Evolutionary conservation across 2,888 invertebrate species (phyloP).

Genomic region (Tetragnatha montana): DNA sequence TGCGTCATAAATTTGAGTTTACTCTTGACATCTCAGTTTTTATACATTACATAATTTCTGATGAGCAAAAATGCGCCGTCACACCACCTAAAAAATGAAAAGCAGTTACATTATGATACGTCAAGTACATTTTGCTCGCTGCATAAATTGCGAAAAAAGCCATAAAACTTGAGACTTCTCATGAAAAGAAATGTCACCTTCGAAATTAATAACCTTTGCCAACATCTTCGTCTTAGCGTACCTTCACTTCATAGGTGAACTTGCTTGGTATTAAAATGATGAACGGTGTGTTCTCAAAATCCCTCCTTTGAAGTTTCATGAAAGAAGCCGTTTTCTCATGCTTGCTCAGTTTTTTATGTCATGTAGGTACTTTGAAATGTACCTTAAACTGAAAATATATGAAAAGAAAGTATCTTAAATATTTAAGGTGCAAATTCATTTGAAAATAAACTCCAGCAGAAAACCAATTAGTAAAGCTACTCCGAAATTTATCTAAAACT

Average conservation of each 20-base stretch:
- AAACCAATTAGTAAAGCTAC: too few relatives aligned
- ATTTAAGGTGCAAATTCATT: too few relatives aligned
- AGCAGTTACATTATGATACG: constrained; percentile 31
- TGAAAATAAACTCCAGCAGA: too few relatives aligned
- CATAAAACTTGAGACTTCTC: constrained; percentile 52
- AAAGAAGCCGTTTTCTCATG: background rate
- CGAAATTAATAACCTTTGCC: constrained; percentile 44
- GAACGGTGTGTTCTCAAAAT: constrained; percentile 31
- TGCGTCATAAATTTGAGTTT: constrained; percentile 42
- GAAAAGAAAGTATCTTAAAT: too few relatives aligned
- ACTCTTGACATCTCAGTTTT: constrained; percentile 40
- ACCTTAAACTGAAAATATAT: too few relatives aligned
- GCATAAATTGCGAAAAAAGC: constrained; percentile 38
- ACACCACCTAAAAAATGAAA: constrained; percentile 12
- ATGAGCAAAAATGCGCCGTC: background rate
- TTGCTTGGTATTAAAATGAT: constrained; percentile 57
- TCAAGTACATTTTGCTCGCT: constrained; percentile 22
- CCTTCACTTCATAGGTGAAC: constrained; percentile 19
- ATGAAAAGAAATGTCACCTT: constrained; percentile 62
- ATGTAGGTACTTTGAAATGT: too few relatives aligned
- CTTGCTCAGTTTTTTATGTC: too few relatives aligned
- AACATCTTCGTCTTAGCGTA: constrained; percentile 34
- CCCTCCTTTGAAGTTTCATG: constrained; percentile 31
- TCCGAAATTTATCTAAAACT: too few relatives aligned
- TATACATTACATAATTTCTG: background rate